These are phyloP conservation scores for Bergia sp. DNA, from an alignment of 92 coral and sea anemone species.

Conservation along the genomic window DNA sequence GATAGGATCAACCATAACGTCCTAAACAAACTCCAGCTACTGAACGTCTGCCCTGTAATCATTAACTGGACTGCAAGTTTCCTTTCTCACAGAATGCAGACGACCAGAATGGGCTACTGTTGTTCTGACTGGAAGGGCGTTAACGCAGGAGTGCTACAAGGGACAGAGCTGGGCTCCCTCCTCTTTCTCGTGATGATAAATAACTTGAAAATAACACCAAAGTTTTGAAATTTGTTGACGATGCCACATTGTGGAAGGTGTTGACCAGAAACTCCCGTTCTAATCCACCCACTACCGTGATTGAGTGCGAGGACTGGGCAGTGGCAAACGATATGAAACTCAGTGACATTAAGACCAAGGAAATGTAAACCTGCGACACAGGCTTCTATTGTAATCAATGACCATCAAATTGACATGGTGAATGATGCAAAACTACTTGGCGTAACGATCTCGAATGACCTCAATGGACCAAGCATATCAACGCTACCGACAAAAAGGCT, in stretches of 20 bases:
- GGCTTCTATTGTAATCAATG: too few species aligned
- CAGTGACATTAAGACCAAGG: not conserved
- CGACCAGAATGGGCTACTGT: too few species aligned
- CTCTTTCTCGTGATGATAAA: constrained; percentile 14
- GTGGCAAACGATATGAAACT: not conserved
- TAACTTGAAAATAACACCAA: not conserved
- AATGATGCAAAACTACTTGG: not conserved
- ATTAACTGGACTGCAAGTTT: constrained; percentile 18
- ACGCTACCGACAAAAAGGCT: too few species aligned
- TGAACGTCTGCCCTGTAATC: not conserved
- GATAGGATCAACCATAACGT: not conserved
- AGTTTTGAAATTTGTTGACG: constrained; percentile 3
- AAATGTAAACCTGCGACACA: too few species aligned
- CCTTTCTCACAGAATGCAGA: too few species aligned
- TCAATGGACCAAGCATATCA: too few species aligned
- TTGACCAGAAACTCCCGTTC: not conserved
- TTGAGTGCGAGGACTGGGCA: not conserved
- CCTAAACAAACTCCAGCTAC: not conserved
- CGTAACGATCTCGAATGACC: too few species aligned
- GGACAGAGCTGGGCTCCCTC: not conserved
- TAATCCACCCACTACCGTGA: not conserved
- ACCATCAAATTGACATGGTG: not conserved
- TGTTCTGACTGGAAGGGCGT: not conserved
- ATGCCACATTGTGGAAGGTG: constrained; percentile 25
- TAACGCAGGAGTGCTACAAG: not conserved